These are phyloP conservation scores for Carpatolechia fugitivella DNA, from an alignment of 2,888 invertebrate species.

Conservation along the genomic window DNA sequence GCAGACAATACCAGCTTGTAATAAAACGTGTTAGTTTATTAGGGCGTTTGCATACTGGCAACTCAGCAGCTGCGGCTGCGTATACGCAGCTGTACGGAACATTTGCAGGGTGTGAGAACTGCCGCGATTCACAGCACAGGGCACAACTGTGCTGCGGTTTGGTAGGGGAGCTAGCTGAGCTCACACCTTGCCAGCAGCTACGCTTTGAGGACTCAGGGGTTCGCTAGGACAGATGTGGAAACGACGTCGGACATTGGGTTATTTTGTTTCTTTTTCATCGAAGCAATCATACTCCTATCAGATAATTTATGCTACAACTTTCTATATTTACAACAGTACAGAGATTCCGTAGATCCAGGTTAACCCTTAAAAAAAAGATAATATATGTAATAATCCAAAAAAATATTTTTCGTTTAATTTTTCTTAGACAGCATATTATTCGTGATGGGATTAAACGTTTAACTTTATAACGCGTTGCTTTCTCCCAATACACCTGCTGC, in stretches of 20 bases:
- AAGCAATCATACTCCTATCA: too few relatives aligned
- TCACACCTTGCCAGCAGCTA: conserved; percentile 1
- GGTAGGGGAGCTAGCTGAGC: background rate
- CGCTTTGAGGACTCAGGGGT: background rate
- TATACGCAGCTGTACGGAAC: background rate
- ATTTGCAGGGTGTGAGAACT: conserved; percentile 62
- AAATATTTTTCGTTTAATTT: too few relatives aligned
- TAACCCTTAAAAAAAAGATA: too few relatives aligned
- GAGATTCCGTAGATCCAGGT: too few relatives aligned
- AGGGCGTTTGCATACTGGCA: conserved; percentile 71
- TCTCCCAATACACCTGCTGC: background rate
- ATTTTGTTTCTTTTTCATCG: too few relatives aligned
- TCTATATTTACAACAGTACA: too few relatives aligned
- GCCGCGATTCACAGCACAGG: conserved; percentile 60
- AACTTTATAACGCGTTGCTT: too few relatives aligned
- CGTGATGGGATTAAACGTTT: too few relatives aligned
- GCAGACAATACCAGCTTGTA: conserved; percentile 27
- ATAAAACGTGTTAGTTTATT: conserved; percentile 74
- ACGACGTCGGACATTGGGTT: background rate
- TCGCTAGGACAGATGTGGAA: background rate
- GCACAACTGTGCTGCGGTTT: background rate
- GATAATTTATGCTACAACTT: too few relatives aligned
- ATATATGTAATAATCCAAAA: too few relatives aligned
- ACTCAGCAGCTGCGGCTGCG: conserved; percentile 57
- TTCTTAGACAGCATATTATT: too few relatives aligned